Evolutionary conservation across 2,113 vertebrate species (phyloP).

Genomic region (Sylvia atricapilla): DNA sequence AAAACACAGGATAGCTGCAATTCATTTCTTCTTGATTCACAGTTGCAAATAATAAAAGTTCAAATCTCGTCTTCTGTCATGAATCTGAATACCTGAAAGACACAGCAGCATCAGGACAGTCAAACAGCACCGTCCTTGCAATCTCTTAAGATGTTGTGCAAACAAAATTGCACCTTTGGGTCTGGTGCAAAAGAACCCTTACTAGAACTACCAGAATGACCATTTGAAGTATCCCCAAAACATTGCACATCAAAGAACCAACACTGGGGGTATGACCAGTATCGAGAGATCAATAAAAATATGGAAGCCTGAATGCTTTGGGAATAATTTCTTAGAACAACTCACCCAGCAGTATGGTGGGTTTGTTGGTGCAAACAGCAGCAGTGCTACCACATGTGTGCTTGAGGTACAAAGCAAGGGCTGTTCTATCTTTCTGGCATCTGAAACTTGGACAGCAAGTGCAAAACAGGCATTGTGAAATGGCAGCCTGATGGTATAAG

Average conservation of each 20-base stretch:
- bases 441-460: neutral
- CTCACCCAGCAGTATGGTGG: neutral
- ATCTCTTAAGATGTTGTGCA: neutral
- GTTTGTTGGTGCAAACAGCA: neutral
- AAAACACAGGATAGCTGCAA: neutral
- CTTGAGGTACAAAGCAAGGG: neutral
- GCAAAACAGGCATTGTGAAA: neutral
- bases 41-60: slow-evolving; percentile 1
- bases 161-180: neutral
- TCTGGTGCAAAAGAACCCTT: neutral
- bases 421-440: neutral
- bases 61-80: slow-evolving; percentile 67
- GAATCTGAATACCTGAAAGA: slow-evolving; percentile 72
- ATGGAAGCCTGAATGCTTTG: neutral
- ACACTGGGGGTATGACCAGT: neutral
- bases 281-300: neutral
- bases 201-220: neutral
- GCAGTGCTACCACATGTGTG: neutral
- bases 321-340: neutral
- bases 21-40: slow-evolving; percentile 20
- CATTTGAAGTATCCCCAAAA: neutral
- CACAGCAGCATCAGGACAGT: slow-evolving; percentile 25
- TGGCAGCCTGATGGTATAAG: neutral
- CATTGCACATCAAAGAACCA: neutral
- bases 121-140: neutral